A percentile compares a stretch with the other conserved stretches of the same genome.
These are phyloP conservation scores for Cerastoderma edule DNA, from an alignment of 2,888 invertebrate genomes.

Conservation along the genomic window DNA sequence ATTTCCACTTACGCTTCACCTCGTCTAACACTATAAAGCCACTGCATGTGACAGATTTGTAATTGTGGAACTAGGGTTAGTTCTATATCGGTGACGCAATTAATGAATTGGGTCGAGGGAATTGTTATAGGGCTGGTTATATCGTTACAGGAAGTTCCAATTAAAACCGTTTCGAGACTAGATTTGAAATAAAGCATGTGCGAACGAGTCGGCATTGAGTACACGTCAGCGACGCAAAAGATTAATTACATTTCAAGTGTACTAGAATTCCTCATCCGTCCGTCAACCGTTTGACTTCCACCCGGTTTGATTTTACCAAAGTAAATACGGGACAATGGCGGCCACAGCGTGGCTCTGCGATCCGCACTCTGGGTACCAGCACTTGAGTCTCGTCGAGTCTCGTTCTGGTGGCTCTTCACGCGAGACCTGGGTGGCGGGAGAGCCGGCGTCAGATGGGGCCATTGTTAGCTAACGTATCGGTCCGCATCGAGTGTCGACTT, in stretches of 20 bases:
- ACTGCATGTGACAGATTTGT: too few species aligned
- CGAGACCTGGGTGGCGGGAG: conserved; percentile 12
- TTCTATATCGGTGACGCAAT: too few species aligned
- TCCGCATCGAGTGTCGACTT: conserved; percentile 20
- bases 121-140: too few species aligned
- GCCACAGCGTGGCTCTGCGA: conserved; percentile 23
- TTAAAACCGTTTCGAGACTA: too few species aligned
- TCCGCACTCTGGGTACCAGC: conserved; percentile 21
- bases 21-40: background rate
- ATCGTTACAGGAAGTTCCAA: too few species aligned
- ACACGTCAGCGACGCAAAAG: conserved; percentile 30
- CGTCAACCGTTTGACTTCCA: conserved; percentile 45
- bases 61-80: too few species aligned
- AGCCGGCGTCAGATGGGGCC: conserved; percentile 16
- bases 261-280: conserved; percentile 47
- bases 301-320: conserved; percentile 51
- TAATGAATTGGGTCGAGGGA: too few species aligned
- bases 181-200: too few species aligned
- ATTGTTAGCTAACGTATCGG: conserved; percentile 26
- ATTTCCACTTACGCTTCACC: background rate
- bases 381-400: conserved; percentile 28
- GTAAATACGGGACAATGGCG: conserved; percentile 51
- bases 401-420: conserved; percentile 11
- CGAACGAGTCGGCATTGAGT: background rate
- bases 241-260: conserved; percentile 58